Conservation (phyloP, 2,888 invertebrate genomes). For the Crocallis elinguaria region DNA sequence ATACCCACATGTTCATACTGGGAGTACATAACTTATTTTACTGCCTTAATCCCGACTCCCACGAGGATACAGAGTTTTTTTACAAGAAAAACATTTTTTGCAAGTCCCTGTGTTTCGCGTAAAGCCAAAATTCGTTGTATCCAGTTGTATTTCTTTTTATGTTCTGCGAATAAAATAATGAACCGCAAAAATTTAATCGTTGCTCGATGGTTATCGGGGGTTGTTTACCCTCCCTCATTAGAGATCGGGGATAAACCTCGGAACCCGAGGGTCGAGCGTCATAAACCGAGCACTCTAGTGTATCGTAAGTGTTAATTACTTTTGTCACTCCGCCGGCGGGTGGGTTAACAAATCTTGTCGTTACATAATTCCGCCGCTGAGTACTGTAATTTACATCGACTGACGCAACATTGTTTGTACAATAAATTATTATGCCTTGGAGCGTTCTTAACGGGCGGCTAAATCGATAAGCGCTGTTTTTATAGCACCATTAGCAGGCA, state of each 20-base stretch:
- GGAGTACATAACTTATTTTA: conserved; percentile 43
- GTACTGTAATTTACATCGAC: conserved; percentile 73
- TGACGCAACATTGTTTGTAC: conserved; percentile 77
- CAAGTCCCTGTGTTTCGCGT: conserved; percentile 9
- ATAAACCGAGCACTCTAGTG: conserved; percentile 72
- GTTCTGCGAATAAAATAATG: conserved; percentile 35
- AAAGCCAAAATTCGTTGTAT: conserved; percentile 6
- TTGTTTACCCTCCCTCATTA: conserved; percentile 65
- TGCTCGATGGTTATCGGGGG: conserved; percentile 61
- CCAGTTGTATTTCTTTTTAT: conserved; percentile 15
- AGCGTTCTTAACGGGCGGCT: conserved; percentile 76
- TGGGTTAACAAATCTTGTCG: conserved; percentile 75
- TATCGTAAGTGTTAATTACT: conserved; percentile 82
- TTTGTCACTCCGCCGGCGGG: conserved; percentile 76
- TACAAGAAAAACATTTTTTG: conserved; percentile 23
- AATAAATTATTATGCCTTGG: conserved; percentile 77
- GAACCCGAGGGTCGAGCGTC: conserved; percentile 66
- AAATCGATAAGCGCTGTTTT: conserved; percentile 81
- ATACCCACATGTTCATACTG: conserved; percentile 52
- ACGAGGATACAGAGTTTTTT: conserved; percentile 24
- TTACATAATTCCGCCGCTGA: conserved; percentile 70
- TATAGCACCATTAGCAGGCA: conserved; percentile 81
- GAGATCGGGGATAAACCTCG: conserved; percentile 50
- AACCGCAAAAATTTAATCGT: conserved; percentile 54
- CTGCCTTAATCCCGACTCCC: conserved; percentile 27